Base-by-base conservation (phyloP, 2,797 vertebrate species). In the Sebastes variabilis region DNA sequence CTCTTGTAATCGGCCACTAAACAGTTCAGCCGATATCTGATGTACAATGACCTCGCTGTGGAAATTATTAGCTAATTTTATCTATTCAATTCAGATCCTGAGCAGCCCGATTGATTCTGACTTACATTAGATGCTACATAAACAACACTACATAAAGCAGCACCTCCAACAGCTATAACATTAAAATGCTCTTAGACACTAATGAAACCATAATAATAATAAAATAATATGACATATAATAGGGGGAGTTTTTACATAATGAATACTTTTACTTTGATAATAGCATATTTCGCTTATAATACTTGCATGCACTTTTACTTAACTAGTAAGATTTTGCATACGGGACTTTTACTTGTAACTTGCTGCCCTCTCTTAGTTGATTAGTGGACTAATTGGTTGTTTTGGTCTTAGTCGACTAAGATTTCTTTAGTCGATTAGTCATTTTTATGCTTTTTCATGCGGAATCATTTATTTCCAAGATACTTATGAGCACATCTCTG, bases 361-460 rank as follows among this genome's bases (percentile, higher is more conserved):
- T 46, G 14, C 14, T 46, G 16, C 42, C 42, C 42, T 1, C 42
- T 46, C 16, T 46, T 46, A 46, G 0, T 18, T 18, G 42, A 46
- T 46, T 18, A 2, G 1, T 46, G 0, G 42, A 46, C 42, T 46
- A 0, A 46, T 0, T 16, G 42, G 42, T 46, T 1, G 16, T 46
- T 46, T 2, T 46, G 1, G 42, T 46, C 42, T 18, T 18, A 8
- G 42, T 46, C 16, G 6, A 18, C 42, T 18, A 46, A 46, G 42
- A 46, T 46, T 46, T 18, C 16, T 46, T 46, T 46, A 46, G 42
- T 46, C 16, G 14, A 46, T 46, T 46, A 8, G 16, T 46, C 16
- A 46, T 46, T 46, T 46, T 18, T 46, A 16, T 46, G 42, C 16
- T 46, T 46, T 46, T 46, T 46, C 42, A 46, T 46, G 42, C 38